Evolutionary conservation across 2,888 invertebrate genomes (phyloP), one percentile per base, ranked within the genome.

Genomic region (Platerodrilus igneus): DNA sequence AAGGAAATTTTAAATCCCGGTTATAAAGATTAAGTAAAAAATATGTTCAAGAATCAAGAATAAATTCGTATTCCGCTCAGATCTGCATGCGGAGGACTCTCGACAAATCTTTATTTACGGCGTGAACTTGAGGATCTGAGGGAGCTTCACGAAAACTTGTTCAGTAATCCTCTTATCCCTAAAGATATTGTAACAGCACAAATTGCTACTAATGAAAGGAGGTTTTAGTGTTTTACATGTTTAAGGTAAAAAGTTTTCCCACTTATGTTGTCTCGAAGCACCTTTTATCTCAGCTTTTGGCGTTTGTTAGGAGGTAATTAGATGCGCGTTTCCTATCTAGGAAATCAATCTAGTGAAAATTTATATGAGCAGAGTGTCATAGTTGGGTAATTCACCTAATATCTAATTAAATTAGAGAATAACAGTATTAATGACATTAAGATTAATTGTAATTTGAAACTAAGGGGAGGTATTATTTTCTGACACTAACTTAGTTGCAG

Each of bases 11-110:
- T 45, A 40, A 54, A 56, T 55, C 53, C 55, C 46, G 37, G 52
- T 55, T 53, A 56, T 57, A 53, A 56, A 50, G 52, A 57, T 57
- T 53, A 55, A 56, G 57, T 56, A 52, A 53, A 55, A 56, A 57
- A 57, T 57, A 57, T 57, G 57, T 53, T 52, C 45, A 41, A 44
- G 50, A 52, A 49, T 51, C 50, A 48, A 39, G 45, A 41, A 52
- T 44, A 50, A 51, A 49, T 53, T 47, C 42, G 50, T 47, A 51
- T 52, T 50, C 52, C 34, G 42, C 27, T 41, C 46, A 42, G 37
- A 47, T 45, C 44, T 50, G 48, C 51, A 49, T 51, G 48, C 46
- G 49, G 46, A 46, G 31, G 40, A 30, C 41, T 40, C 39, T 39
- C 43, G 50, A 50, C 50, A 50, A 50, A 50, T 50, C 50, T 48